Percentiles rank a stretch among this genome's conserved stretches.
Conservation (phyloP, 2,113 vertebrate species). For the Thomomys bottae region DNA sequence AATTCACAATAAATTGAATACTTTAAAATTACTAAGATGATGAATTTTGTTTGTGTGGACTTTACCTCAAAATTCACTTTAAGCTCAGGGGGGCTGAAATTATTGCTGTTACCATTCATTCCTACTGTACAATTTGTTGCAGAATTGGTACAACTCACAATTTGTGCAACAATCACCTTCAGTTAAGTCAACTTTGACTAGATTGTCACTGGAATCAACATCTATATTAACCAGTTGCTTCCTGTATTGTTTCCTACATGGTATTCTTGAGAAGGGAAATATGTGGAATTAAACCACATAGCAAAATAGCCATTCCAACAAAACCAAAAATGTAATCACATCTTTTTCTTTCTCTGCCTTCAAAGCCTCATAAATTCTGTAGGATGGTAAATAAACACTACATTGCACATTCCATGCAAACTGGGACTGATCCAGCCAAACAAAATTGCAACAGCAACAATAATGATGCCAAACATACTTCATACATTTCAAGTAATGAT, state of each 20-base stretch:
- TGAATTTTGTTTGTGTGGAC: not conserved
- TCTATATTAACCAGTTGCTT: not conserved
- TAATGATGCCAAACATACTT: not conserved
- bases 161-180: not conserved
- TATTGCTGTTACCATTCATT: not conserved
- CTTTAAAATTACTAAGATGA: not conserved
- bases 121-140: not conserved
- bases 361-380: not conserved
- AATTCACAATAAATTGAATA: not conserved
- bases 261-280: not conserved
- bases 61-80: not conserved
- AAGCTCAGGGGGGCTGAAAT: not conserved
- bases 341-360: not conserved
- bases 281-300: not conserved
- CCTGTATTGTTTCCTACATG: not conserved
- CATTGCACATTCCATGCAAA: not conserved
- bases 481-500: conserved; percentile 2
- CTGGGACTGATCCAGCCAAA: not conserved
- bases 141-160: not conserved
- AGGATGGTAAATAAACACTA: not conserved
- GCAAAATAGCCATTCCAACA: not conserved
- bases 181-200: not conserved
- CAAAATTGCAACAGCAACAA: not conserved
- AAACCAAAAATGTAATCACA: not conserved
- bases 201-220: not conserved